Conservation (phyloP, 2,113 vertebrate genomes). For the Camelus dromedarius region DNA sequence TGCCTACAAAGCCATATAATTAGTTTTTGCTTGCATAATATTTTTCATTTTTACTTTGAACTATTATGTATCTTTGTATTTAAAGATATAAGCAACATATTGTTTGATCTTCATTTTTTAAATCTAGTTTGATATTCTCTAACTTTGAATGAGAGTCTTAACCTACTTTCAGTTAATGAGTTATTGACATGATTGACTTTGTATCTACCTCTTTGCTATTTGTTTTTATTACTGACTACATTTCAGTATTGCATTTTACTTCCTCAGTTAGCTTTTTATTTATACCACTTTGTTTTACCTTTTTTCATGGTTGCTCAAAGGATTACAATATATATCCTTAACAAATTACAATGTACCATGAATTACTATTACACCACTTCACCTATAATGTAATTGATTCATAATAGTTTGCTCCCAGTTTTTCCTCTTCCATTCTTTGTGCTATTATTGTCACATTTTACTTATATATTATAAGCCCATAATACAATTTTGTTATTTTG, state of each 20-base stretch:
- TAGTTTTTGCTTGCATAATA: neutral
- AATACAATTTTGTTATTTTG: neutral
- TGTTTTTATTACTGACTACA: neutral
- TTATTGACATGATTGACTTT: neutral
- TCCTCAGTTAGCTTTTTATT: neutral
- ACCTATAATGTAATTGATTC: neutral
- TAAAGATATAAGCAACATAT: neutral
- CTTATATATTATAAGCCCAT: neutral
- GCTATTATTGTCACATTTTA: neutral
- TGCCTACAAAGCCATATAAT: neutral
- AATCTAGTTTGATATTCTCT: neutral
- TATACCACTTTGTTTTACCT: neutral
- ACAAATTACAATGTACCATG: neutral
- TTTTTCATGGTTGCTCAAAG: neutral
- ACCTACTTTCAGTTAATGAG: neutral
- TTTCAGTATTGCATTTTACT: neutral
- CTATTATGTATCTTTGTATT: neutral
- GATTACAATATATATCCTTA: neutral
- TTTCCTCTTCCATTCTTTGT: neutral
- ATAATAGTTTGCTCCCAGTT: neutral
- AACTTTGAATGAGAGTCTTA: neutral
- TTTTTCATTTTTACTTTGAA: neutral
- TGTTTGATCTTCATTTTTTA: conserved; percentile 21
- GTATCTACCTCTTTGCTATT: neutral
- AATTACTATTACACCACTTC: neutral